Conservation (phyloP, 1,140 invertebrate genomes). For the Drosophila pachea region DNA sequence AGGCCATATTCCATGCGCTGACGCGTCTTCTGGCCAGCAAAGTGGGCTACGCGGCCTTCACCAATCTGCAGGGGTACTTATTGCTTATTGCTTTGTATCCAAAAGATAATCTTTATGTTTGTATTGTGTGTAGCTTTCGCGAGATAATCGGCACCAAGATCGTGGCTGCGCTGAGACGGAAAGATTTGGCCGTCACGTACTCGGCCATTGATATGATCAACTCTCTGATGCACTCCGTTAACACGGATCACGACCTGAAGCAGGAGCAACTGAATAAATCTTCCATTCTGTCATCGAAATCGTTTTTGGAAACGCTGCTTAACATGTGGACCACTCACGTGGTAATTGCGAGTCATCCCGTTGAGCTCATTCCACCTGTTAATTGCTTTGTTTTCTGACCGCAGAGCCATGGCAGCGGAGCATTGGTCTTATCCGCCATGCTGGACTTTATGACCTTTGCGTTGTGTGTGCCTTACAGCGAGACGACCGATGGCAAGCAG, state of each 20-base stretch:
- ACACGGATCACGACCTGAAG: slow-evolving; percentile 95
- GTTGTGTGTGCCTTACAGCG: slow-evolving; percentile 98
- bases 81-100: neutral
- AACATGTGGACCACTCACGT: slow-evolving; percentile 98
- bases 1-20: slow-evolving; percentile 96
- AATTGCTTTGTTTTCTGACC: slow-evolving; percentile 24
- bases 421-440: slow-evolving; percentile 93
- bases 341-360: slow-evolving; percentile 80
- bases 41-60: slow-evolving; percentile 98
- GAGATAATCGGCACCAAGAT: slow-evolving; percentile 96
- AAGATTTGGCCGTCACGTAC: slow-evolving; percentile 94
- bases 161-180: slow-evolving; percentile 92
- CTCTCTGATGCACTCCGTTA: slow-evolving; percentile 99
- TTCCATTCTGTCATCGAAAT: slow-evolving; percentile 93
- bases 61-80: slow-evolving; percentile 91
- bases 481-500: slow-evolving; percentile 98
- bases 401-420: slow-evolving; percentile 89
- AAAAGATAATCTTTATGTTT: neutral
- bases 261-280: slow-evolving; percentile 99
- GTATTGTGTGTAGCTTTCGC: slow-evolving; percentile 85
- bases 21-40: slow-evolving; percentile 96
- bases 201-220: slow-evolving; percentile 98
- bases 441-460: slow-evolving; percentile 99
- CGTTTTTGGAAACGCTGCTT: slow-evolving; percentile 95
- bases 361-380: neutral